These are phyloP conservation scores for Meloidogyne floridensis DNA, from an alignment of 1,140 invertebrate genomes.

Conservation along the genomic window DNA sequence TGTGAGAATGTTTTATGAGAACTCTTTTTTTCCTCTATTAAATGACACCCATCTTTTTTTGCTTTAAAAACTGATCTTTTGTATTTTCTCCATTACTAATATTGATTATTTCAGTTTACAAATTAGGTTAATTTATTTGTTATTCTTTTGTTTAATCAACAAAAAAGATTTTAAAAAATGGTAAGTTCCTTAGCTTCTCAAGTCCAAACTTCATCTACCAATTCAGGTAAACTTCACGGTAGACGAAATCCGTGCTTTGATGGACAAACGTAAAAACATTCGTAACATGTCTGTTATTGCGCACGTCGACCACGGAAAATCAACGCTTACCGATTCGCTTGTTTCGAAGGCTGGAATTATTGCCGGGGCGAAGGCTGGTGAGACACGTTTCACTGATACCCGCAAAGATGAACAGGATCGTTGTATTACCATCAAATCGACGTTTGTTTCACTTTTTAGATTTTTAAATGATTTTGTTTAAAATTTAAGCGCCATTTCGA, in stretches of 20 bases:
- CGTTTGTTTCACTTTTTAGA: conserved; percentile 74
- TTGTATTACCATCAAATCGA: conserved; percentile 99
- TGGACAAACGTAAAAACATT: conserved; percentile 99
- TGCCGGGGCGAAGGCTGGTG: conserved; percentile 94
- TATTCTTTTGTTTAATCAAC: conserved; percentile 19
- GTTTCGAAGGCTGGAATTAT: conserved; percentile 99
- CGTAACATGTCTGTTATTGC: conserved; percentile 99
- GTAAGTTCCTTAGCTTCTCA: neutral
- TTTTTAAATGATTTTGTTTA: conserved; percentile 1
- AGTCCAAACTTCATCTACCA: no score
- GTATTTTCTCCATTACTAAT: neutral
- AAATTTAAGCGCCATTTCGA: conserved; percentile 84
- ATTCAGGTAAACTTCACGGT: conserved; percentile 95
- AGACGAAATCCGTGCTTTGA: conserved; percentile 97
- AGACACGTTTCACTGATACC: conserved; percentile 98
- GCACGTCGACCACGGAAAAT: conserved; percentile 99
- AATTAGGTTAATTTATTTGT: neutral
- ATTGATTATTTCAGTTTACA: neutral
- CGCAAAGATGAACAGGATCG: conserved; percentile 98
- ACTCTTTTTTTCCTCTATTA: no score
- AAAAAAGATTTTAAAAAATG: conserved; percentile 18
- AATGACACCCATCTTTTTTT: no score
- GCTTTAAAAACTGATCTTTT: no score
- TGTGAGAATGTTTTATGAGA: no score
- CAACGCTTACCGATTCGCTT: conserved; percentile 96